Evolutionary conservation across 2,888 invertebrate species (phyloP).

Genomic region (Ptilodon capucinus): DNA sequence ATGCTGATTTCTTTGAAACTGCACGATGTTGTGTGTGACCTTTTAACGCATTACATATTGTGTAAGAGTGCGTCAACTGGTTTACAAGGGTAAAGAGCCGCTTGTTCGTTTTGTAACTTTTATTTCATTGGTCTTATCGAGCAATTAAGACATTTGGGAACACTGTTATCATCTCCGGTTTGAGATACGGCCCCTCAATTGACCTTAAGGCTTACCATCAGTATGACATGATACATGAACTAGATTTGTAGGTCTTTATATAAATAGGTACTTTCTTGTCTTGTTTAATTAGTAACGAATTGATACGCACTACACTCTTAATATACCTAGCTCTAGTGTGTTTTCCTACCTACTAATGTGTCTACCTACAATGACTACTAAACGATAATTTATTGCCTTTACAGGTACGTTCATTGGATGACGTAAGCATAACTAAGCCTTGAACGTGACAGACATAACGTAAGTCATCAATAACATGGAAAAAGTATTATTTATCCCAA

Average conservation of each 20-base stretch:
- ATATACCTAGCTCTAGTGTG: too few species aligned
- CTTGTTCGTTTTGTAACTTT: slow-evolving; percentile 13
- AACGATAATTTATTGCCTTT: slow-evolving; percentile 26
- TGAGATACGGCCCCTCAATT: slow-evolving; percentile 61
- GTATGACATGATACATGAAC: slow-evolving; percentile 54
- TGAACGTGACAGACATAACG: slow-evolving; percentile 44
- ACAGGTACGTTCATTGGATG: slow-evolving; percentile 38
- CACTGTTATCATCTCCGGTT: slow-evolving; percentile 52
- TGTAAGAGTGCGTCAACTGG: slow-evolving; percentile 22
- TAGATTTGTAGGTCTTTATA: slow-evolving; percentile 17
- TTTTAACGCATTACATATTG: slow-evolving; percentile 21
- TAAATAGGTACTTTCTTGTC: not conserved
- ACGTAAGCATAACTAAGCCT: slow-evolving; percentile 42
- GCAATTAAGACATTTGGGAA: slow-evolving; percentile 35
- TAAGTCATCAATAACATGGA: slow-evolving; percentile 26
- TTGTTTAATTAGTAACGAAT: not conserved
- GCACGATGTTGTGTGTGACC: slow-evolving; percentile 11
- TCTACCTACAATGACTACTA: too few species aligned
- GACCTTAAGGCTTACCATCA: slow-evolving; percentile 53
- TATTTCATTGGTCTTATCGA: slow-evolving; percentile 31
- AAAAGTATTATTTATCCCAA: not conserved
- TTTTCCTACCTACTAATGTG: too few species aligned
- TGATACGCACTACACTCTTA: too few species aligned
- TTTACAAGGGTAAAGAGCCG: slow-evolving; percentile 31
- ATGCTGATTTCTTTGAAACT: slow-evolving; percentile 7